These are phyloP conservation scores for Corythaeola cristata DNA, from an alignment of 2,113 vertebrate genomes.

Conservation along the genomic window DNA sequence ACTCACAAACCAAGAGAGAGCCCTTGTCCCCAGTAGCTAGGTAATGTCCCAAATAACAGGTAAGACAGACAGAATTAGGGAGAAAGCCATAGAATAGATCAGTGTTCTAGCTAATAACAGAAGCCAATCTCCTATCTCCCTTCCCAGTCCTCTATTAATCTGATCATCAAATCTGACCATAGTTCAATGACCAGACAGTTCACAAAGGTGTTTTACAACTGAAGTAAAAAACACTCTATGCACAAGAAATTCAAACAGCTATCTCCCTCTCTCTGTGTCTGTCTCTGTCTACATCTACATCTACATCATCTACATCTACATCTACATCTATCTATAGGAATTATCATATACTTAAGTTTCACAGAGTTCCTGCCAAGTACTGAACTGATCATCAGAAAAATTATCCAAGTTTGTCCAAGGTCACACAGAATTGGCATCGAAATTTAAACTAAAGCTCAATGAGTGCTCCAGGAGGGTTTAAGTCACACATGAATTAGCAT, in stretches of 20 bases:
- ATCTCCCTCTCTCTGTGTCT: no score
- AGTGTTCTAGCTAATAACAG: no score
- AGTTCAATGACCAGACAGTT: no score
- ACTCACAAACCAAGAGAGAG: no score
- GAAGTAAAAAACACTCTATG: not conserved
- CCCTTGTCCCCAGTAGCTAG: no score
- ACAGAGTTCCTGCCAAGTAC: not conserved
- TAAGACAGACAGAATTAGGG: no score
- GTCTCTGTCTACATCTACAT: not conserved
- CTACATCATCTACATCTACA: not conserved
- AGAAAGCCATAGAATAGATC: no score
- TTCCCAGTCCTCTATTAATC: no score
- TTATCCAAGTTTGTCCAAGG: not conserved
- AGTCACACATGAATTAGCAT: not conserved
- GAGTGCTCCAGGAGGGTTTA: not conserved
- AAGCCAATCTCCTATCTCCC: no score
- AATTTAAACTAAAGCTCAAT: not conserved
- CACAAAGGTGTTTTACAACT: no score
- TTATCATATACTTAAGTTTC: not conserved
- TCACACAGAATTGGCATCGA: not conserved
- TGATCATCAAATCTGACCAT: no score
- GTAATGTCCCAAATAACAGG: no score
- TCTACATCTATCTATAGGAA: not conserved
- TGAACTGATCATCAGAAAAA: not conserved
- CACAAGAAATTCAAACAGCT: not conserved